Evolutionary conservation across 2,888 invertebrate genomes (phyloP).

Genomic region (Ommatoiulus sabulosus): DNA sequence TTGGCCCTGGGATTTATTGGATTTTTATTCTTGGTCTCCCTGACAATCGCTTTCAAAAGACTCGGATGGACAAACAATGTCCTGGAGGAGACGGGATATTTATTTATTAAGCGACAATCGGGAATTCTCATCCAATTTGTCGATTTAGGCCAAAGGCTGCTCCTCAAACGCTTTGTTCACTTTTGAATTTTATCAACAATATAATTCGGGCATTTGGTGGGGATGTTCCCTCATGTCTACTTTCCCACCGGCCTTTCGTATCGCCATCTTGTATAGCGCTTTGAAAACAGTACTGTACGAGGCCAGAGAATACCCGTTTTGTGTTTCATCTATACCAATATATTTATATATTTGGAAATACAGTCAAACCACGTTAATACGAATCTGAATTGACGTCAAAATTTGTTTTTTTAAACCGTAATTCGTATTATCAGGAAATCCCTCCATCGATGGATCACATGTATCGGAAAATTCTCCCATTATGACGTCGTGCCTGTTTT

Average conservation of each 20-base stretch:
- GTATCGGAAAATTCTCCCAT: too few relatives aligned
- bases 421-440: too few relatives aligned
- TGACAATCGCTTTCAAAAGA: conserved; percentile 19
- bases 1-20: background rate
- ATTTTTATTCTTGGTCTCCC: background rate
- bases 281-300: too few relatives aligned
- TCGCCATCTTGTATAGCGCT: too few relatives aligned
- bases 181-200: background rate
- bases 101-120: background rate
- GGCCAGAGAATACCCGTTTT: too few relatives aligned
- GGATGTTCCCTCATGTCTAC: background rate
- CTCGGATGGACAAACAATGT: conserved; percentile 10
- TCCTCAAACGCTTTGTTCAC: background rate
- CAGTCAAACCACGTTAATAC: too few relatives aligned
- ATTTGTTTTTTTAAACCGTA: too few relatives aligned
- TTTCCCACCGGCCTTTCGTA: background rate
- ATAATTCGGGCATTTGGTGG: background rate
- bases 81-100: background rate
- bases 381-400: too few relatives aligned
- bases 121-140: background rate
- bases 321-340: too few relatives aligned
- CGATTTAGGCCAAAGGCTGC: conserved; percentile 4
- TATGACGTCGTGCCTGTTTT: too few relatives aligned
- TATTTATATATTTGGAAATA: too few relatives aligned
- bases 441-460: too few relatives aligned